Evolutionary conservation across 2,888 invertebrate genomes (phyloP).

Genomic region (Acanthosepion esculentum): DNA sequence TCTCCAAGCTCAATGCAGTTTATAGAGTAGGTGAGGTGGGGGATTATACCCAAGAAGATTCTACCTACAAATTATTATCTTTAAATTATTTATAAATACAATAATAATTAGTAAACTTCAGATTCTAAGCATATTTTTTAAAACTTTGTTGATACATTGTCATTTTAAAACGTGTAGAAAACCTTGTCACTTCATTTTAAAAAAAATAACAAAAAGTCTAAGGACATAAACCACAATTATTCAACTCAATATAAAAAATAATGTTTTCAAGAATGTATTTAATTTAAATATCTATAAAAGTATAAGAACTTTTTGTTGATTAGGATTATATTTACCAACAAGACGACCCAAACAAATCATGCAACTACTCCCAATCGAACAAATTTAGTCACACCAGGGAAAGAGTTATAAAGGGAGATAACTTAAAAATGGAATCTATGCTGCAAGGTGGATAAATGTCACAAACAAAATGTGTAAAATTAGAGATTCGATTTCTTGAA

Average conservation of each 20-base stretch:
- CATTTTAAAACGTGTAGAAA: background rate
- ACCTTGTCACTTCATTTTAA: background rate
- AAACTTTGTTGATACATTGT: background rate
- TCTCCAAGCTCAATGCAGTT: no score
- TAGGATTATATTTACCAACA: conserved; percentile 20
- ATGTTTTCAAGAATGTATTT: background rate
- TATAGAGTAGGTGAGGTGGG: no score
- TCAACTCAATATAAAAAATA: background rate
- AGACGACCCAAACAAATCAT: background rate
- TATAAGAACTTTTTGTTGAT: background rate
- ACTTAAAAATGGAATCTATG: background rate
- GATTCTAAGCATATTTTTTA: background rate
- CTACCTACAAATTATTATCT: no score
- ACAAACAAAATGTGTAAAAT: no score
- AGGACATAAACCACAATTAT: background rate
- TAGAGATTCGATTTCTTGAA: no score
- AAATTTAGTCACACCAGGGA: background rate
- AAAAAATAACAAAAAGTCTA: background rate
- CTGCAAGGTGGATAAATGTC: no score
- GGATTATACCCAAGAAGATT: no score
- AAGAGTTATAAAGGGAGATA: conserved; percentile 8
- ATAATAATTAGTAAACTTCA: background rate
- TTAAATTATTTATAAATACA: no score
- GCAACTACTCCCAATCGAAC: background rate
- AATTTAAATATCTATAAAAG: background rate